Base-by-base conservation (phyloP, 2,113 vertebrate species). In the Lamprologus lemairii region DNA sequence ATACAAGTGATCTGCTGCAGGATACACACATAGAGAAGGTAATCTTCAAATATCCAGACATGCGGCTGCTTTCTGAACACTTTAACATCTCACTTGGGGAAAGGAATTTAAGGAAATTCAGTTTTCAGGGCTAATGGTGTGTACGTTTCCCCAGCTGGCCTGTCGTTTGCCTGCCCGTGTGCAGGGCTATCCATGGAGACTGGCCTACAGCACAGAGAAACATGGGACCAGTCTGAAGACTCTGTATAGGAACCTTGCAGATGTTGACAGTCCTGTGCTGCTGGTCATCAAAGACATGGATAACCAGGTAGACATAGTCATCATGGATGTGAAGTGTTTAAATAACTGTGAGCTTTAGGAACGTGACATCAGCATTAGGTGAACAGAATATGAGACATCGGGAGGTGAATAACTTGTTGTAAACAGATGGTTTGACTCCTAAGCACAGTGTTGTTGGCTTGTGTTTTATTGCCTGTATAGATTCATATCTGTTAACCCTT, bases 171-270 rank as follows among this genome's bases (percentile, higher is more conserved):
- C 99, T 1, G 98, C 98, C 11, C 97, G 99, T 35, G 98, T 98
- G 85, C 98, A 99, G 91, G 98, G 98, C 5, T 98, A 99, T 91
- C 97, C 96, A 0, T 99, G 99, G 99, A 97, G 94, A 84, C 96
- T 99, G 40, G 96, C 95, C 0, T 99, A 99, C 91, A 99, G 99
- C 91, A 99, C 98, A 0, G 96, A 96, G 89, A 97, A 97, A 63
- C 97, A 99, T 0, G 99, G 99, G 4, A 99, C 98, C 83, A 99
- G 98, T 94, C 95, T 99, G 65, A 99, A 99, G 95, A 99, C 99
- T 2, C 96, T 99, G 51, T 99, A 99, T 92, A 97, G 99, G 54
- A 99, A 96, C 87, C 97, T 98, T 0, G 92, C 93, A 1, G 96
- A 97, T 1, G 95, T 99, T 1, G 99, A 99, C 93, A 97, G 96